Evolutionary conservation across 2,113 vertebrate species (phyloP), one percentile per base, ranked within the genome.

Genomic region (Rhadina sibilatrix): DNA sequence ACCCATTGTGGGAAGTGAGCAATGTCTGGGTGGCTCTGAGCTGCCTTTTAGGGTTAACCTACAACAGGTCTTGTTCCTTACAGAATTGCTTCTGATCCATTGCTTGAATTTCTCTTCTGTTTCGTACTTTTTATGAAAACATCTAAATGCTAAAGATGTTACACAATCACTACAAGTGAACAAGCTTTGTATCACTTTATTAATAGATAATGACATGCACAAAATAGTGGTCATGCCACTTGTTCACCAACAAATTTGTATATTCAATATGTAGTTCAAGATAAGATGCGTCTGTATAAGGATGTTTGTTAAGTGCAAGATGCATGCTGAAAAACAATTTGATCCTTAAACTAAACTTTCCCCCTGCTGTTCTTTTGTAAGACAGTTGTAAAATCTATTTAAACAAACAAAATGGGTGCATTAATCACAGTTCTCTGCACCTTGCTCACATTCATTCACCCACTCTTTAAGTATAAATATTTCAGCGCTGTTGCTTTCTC

Each of bases 381-480:
- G 25, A 79, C 44, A 77, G 4, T 84, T 59, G 28, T 80, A 72
- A 74, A 81, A 85, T 24, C 31, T 84, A 19, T 59, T 80, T 70
- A 79, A 93, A 72, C 46, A 91, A 65, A 38, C 52, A 79, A 71
- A 71, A 46, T 42, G 15, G 20, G 57, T 85, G n/a, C 47, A 65
- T 53, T 96, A 66, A 85, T 93, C 37, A 74, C 38, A 88, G 56
- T 63, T 71, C 42, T 80, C 25, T 95, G 64, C 85, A 72, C 27
- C 47, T 87, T 84, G 5, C 37, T 69, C 56, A 59, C 25, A 15
- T 91, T 96, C 54, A 40, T 7, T 88, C 47, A 69, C 78, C 20
- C 64, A 50, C 37, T 95, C 38, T 89, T 71, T 56, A 38, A 68
- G 53, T 46, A 85, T 46, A 79, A 57, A 93, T 50, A 94, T 93